Percentiles rank a stretch among this genome's conserved stretches.
These are phyloP conservation scores for Steatocranus sp. DNA, from an alignment of 2,797 vertebrate species.

Conservation along the genomic window DNA sequence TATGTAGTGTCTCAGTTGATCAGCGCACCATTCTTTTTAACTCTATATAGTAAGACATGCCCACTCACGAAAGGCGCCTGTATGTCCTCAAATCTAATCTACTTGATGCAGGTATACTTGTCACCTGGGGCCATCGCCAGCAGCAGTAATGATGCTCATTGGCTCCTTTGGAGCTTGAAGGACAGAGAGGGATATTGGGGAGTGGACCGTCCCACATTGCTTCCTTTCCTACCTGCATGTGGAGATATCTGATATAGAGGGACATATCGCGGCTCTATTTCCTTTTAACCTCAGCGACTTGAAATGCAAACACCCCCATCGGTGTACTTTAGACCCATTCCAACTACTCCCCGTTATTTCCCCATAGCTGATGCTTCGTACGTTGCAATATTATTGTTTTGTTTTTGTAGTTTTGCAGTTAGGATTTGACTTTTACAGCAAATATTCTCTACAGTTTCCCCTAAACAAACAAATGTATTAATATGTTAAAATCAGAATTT, in stretches of 20 bases:
- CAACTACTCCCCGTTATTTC: neutral
- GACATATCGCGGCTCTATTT: constrained; percentile 24
- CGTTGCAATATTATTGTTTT: neutral
- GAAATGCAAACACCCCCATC: constrained; percentile 67
- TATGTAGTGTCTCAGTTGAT: neutral
- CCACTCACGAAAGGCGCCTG: constrained; percentile 3
- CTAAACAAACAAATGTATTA: neutral
- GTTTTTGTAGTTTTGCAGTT: neutral
- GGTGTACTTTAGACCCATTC: constrained; percentile 10
- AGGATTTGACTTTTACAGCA: neutral
- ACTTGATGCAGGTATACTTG: constrained; percentile 25
- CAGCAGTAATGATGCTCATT: constrained; percentile 21
- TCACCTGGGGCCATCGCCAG: neutral
- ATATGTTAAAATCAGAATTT: neutral
- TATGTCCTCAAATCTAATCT: constrained; percentile 40
- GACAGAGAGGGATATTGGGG: constrained; percentile 1
- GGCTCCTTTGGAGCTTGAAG: constrained; percentile 12
- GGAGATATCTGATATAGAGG: constrained; percentile 54
- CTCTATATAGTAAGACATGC: neutral
- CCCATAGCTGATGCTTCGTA: neutral
- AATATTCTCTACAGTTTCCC: neutral
- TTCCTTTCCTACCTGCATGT: constrained; percentile 56
- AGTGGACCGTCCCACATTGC: constrained; percentile 47
- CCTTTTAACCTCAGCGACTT: constrained; percentile 30
- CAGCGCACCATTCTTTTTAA: neutral